phyloP scores from a whole-genome alignment of 2,888 invertebrate species.

The Andrena fulva region DNA sequence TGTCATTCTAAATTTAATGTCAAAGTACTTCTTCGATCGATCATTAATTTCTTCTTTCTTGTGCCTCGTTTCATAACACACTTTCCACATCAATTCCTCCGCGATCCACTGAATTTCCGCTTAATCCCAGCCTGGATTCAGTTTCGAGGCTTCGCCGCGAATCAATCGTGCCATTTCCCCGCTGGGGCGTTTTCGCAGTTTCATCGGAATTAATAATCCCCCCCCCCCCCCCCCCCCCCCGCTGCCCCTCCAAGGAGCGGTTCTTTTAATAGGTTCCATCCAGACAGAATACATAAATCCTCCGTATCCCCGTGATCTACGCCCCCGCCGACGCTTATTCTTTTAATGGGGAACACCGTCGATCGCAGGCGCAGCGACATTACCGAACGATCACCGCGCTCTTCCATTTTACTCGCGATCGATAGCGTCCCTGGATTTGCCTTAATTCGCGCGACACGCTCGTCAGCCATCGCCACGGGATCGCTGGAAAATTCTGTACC shows the following conservation, averaged over 20 bases:
- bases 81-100: not conserved
- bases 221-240: not conserved
- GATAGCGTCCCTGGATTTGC: slow-evolving; percentile 11
- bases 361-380: slow-evolving; percentile 1
- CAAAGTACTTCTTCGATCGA: too few relatives aligned
- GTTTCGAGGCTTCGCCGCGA: slow-evolving; percentile 10
- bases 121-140: slow-evolving; percentile 20
- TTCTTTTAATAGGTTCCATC: slow-evolving; percentile 35
- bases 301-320: slow-evolving; percentile 22
- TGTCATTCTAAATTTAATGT: too few relatives aligned
- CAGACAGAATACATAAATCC: slow-evolving; percentile 29
- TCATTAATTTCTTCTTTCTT: not conserved
- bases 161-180: slow-evolving; percentile 28
- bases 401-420: slow-evolving; percentile 1
- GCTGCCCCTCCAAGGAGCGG: slow-evolving; percentile 11
- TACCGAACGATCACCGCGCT: slow-evolving; percentile 11
- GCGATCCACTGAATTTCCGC: slow-evolving; percentile 7
- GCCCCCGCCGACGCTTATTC: not conserved
- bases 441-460: slow-evolving; percentile 16
- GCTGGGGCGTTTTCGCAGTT: slow-evolving; percentile 18
- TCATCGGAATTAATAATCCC: slow-evolving; percentile 35
- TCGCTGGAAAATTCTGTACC: not conserved
- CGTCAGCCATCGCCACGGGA: not conserved
- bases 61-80: not conserved
- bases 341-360: slow-evolving; percentile 19